Conservation (phyloP, 30 jellyfish, hydroid and myxozoan species). For the Aurelia sp. region DNA sequence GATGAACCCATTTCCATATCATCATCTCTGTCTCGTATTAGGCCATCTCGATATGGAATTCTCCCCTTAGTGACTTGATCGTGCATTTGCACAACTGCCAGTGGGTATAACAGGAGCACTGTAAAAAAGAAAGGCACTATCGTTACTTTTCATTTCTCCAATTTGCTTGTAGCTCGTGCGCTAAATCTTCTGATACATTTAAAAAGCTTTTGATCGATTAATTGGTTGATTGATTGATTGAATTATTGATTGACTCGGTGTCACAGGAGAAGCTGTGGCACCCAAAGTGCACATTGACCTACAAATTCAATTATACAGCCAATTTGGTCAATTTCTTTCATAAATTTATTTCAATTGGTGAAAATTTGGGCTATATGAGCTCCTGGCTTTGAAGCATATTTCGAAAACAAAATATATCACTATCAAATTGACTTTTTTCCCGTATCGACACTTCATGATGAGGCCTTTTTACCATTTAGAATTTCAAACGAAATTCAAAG, state of each 20-base stretch:
- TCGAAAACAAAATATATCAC: too few species aligned
- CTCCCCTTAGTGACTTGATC: constrained; percentile 78
- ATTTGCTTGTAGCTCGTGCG: neutral
- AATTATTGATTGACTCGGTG: neutral
- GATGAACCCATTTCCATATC: constrained; percentile 14
- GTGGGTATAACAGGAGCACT: constrained; percentile 82
- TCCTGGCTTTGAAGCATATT: too few species aligned
- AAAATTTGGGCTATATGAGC: too few species aligned
- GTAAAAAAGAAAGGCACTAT: constrained; percentile 7
- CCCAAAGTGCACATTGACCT: too few species aligned
- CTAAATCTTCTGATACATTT: neutral
- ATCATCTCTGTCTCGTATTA: constrained; percentile 1
- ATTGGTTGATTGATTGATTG: neutral
- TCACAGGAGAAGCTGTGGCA: too few species aligned
- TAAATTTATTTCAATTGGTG: too few species aligned
- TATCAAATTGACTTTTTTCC: too few species aligned
- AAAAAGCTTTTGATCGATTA: neutral
- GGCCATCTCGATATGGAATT: constrained; percentile 46
- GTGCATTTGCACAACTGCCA: constrained; percentile 83
- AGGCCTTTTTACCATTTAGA: too few species aligned
- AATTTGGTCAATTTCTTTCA: too few species aligned
- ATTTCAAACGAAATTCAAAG: too few species aligned
- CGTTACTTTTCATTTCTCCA: neutral
- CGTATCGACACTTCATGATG: too few species aligned
- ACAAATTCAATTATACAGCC: too few species aligned